phyloP scores from a whole-genome alignment of 2,113 vertebrate genomes.

The Ophiodon elongatus region DNA sequence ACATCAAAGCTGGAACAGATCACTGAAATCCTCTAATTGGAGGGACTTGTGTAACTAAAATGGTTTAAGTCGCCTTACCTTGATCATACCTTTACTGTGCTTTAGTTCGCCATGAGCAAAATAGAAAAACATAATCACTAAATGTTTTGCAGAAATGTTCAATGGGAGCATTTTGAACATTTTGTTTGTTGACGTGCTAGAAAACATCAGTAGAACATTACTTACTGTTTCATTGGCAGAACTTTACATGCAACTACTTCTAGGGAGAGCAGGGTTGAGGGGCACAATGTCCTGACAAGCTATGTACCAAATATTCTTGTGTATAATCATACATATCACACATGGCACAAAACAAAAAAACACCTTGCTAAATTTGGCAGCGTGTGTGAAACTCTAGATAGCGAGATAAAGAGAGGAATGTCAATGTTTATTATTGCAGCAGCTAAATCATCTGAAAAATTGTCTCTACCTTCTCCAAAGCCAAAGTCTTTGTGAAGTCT shows the following conservation, averaged over 20 bases:
- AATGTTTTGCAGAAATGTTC: background rate
- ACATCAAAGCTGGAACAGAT: slow-evolving; percentile 14
- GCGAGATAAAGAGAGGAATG: slow-evolving; percentile 80
- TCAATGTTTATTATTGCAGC: slow-evolving; percentile 82
- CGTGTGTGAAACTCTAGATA: slow-evolving; percentile 58
- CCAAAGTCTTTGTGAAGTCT: slow-evolving; percentile 65
- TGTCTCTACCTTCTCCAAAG: slow-evolving; percentile 64
- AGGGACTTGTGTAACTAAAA: background rate
- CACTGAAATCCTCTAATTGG: background rate
- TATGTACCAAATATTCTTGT: slow-evolving; percentile 22
- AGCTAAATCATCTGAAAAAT: slow-evolving; percentile 78
- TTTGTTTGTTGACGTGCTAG: background rate
- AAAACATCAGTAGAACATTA: background rate
- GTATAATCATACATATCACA: slow-evolving; percentile 49
- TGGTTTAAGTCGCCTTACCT: background rate
- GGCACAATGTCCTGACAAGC: slow-evolving; percentile 13
- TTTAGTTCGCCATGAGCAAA: background rate
- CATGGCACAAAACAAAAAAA: slow-evolving; percentile 29
- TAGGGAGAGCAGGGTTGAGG: background rate
- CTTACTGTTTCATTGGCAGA: background rate
- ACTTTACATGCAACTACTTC: background rate
- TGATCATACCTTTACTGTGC: background rate
- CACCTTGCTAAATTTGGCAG: slow-evolving; percentile 63
- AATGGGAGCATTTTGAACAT: background rate
- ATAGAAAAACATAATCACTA: background rate